Conservation (phyloP, 35 echinoderm and acorn worm species). For the Apostichopus parvimensis region DNA sequence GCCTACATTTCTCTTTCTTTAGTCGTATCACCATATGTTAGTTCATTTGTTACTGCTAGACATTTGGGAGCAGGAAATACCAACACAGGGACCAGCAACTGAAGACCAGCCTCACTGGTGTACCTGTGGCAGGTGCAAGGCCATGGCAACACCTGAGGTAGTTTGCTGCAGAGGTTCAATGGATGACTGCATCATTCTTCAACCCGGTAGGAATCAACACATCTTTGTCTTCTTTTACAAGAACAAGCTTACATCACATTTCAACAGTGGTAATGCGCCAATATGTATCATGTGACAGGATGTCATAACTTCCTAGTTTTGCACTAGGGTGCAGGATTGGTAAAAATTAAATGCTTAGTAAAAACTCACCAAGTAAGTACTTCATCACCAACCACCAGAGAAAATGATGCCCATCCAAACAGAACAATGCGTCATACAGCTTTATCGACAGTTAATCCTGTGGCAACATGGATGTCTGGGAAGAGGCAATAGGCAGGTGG, state of each 20-base stretch:
- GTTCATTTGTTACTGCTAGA: neutral
- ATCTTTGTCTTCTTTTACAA: no score
- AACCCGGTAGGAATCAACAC: neutral
- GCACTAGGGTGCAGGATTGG: no score
- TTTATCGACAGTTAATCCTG: neutral
- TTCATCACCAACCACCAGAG: neutral
- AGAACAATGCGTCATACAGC: neutral
- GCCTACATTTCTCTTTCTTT: no score
- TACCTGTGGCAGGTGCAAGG: conserved; percentile 5
- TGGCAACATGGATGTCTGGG: conserved; percentile 6
- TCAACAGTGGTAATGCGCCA: no score
- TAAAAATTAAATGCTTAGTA: no score
- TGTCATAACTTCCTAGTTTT: no score
- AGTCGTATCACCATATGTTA: no score
- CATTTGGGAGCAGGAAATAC: neutral
- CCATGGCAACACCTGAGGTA: neutral
- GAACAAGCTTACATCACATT: no score
- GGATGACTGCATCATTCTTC: neutral
- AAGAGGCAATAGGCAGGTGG: neutral
- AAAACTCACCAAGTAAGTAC: neutral
- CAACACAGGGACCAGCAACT: neutral
- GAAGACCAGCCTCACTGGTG: conserved; percentile 10
- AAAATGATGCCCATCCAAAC: neutral
- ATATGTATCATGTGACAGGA: no score
- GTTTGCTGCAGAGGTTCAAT: conserved; percentile 5